Evolutionary conservation across 2,888 invertebrate species (phyloP).

Genomic region (Tenthredo livida): DNA sequence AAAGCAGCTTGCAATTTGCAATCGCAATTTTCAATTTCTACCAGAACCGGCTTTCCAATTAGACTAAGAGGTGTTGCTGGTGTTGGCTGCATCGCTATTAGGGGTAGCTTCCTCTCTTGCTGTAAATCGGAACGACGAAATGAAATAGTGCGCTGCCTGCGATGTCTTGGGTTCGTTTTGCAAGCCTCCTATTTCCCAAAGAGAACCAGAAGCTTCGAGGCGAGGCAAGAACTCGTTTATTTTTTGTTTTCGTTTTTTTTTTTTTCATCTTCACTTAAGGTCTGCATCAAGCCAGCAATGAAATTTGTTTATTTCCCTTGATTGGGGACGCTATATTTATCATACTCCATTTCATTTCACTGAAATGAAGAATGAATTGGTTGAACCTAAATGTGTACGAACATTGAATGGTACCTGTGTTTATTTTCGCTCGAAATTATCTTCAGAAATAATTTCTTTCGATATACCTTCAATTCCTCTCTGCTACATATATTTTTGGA

Average conservation of each 20-base stretch:
- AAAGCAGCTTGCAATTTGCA: slow-evolving; percentile 78
- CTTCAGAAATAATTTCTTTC: background rate
- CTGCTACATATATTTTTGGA: too few species aligned
- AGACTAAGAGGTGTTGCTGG: slow-evolving; percentile 77
- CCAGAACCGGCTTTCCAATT: slow-evolving; percentile 78
- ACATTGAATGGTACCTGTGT: background rate
- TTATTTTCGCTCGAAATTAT: background rate
- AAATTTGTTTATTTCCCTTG: slow-evolving; percentile 1
- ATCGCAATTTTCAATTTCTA: slow-evolving; percentile 78
- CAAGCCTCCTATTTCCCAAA: slow-evolving; percentile 37
- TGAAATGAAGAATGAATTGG: background rate
- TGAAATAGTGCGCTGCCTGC: slow-evolving; percentile 47
- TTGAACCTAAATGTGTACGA: background rate
- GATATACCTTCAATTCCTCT: background rate
- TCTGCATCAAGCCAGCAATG: background rate
- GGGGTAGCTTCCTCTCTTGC: slow-evolving; percentile 67
- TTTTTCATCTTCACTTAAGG: background rate
- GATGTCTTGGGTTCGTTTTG: slow-evolving; percentile 45
- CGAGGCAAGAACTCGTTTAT: background rate
- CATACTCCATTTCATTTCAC: background rate
- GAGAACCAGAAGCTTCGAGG: slow-evolving; percentile 1
- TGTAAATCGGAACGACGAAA: slow-evolving; percentile 52
- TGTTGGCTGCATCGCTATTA: slow-evolving; percentile 57
- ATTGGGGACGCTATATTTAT: background rate
- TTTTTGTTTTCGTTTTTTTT: background rate